Conservation (phyloP, 2,797 vertebrate genomes). For the Thunnus albacares region DNA sequence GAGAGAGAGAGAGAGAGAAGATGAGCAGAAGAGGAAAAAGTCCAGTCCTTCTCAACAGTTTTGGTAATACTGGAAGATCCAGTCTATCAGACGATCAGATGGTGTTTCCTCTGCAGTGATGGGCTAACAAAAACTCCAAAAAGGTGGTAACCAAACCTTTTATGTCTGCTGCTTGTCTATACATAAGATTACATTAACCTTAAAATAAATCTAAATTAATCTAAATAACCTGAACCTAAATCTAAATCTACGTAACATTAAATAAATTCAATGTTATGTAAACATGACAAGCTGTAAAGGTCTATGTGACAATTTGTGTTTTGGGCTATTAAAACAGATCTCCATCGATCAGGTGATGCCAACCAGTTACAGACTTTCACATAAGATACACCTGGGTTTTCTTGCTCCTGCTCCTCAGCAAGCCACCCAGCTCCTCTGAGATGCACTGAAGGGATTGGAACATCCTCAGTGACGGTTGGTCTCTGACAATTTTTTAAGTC, state of each 20-base stretch:
- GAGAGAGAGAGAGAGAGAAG: not conserved
- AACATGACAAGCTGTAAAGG: not conserved
- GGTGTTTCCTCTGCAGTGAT: not conserved
- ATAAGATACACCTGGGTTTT: not conserved
- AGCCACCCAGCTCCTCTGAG: not conserved
- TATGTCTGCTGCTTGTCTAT: no score
- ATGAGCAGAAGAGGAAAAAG: constrained; percentile 7
- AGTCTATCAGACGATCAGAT: not conserved
- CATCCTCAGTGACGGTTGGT: not conserved
- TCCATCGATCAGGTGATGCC: not conserved
- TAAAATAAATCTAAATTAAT: not conserved
- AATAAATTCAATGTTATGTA: not conserved
- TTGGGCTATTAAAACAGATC: not conserved
- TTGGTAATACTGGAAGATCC: constrained; percentile 26
- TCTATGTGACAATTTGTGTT: not conserved
- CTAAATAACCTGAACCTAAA: no score
- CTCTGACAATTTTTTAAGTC: not conserved
- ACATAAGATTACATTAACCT: no score
- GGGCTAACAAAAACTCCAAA: not conserved
- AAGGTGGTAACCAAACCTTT: not conserved
- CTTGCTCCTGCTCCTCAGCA: not conserved
- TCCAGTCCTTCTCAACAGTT: constrained; percentile 2
- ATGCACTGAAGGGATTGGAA: not conserved
- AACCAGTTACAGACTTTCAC: not conserved
- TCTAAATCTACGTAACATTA: no score